Base-by-base conservation (phyloP, 2,797 vertebrate genomes). In the Chelon auratus region DNA sequence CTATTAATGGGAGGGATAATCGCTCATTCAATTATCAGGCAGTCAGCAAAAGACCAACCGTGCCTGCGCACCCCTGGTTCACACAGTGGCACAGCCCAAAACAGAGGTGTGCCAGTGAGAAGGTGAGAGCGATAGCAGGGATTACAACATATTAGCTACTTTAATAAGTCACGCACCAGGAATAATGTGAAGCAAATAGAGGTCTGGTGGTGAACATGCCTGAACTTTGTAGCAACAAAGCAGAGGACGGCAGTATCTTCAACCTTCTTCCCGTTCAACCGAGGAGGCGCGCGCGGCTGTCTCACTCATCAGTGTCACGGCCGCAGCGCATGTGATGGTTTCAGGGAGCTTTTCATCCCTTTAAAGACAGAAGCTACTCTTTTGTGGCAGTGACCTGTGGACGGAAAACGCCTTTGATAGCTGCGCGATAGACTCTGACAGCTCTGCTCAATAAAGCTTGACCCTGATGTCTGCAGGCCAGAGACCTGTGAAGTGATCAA, bases 1-100 rank as follows among this genome's bases (percentile, higher is more conserved):
- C 97, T 96, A 96, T 97, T 99, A 98, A 96, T 96, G 95, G 92
- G 95, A 95, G 90, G 96, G 94, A 97, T 97, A 99, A 98, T 99
- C 97, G 95, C 93, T 99, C 97, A 98, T 98, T 96, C 96, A 95
- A 95, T 97, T 98, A 98, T 98, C 96, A 94, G 95, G 92, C 95
- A 95, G 96, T 96, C 97, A 97, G 95, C 92, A 94, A 93, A 91
- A 95, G 94, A 95, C 94, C 94, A 94, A 95, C 92, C 78, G 91
- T 76, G 93, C 91, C 93, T 70, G 87, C 79, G 66, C 84, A 81
- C 74, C 87, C 86, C 84, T 61, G 90, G 89, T 90, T 92, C 91
- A 87, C 85, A 75, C 84, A 57, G 85, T 78, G 91, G 95, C 90
- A 90, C 91, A 85, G 94, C 94, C 95, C 87, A 87, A 88, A 91